A percentile compares a stretch with the other conserved stretches of the same genome.
Evolutionary conservation across 2,797 vertebrate genomes (phyloP).

Genomic region (Glyptemys insculpta): DNA sequence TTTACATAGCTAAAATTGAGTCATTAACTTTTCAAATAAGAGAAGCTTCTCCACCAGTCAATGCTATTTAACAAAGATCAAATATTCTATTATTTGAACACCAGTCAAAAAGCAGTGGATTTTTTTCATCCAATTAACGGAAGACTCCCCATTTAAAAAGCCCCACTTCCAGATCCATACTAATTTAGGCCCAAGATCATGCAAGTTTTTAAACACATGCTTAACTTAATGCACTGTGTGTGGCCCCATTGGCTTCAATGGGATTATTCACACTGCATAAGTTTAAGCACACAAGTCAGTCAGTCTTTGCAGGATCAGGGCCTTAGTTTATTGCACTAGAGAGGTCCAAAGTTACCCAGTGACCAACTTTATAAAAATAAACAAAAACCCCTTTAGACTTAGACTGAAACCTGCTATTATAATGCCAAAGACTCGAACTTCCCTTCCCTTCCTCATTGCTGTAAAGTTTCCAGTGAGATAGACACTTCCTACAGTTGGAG

Average conservation of each 20-base stretch:
- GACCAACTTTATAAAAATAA: slow-evolving; percentile 57
- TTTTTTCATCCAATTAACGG: not conserved
- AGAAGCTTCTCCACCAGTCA: not conserved
- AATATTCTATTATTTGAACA: slow-evolving; percentile 10
- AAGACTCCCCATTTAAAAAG: not conserved
- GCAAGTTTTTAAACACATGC: not conserved
- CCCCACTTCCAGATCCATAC: not conserved
- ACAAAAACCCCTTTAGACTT: not conserved
- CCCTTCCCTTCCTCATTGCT: slow-evolving; percentile 45
- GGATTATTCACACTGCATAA: not conserved
- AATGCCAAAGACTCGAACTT: slow-evolving; percentile 4
- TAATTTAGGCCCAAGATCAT: not conserved
- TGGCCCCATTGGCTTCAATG: not conserved
- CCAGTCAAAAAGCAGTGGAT: not conserved
- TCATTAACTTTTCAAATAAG: not conserved
- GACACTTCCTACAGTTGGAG: slow-evolving; percentile 18
- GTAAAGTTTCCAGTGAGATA: slow-evolving; percentile 53
- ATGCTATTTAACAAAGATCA: slow-evolving; percentile 18
- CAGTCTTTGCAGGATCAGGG: not conserved
- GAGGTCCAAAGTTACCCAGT: slow-evolving; percentile 61
- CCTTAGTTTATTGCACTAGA: not conserved
- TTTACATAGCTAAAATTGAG: not conserved
- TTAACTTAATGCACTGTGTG: not conserved
- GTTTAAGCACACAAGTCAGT: not conserved
- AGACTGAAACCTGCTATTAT: not conserved